Percentiles rank a stretch among this genome's conserved stretches.
Evolutionary conservation across 2,113 vertebrate species (phyloP).

Genomic region (Myotis brandtii): DNA sequence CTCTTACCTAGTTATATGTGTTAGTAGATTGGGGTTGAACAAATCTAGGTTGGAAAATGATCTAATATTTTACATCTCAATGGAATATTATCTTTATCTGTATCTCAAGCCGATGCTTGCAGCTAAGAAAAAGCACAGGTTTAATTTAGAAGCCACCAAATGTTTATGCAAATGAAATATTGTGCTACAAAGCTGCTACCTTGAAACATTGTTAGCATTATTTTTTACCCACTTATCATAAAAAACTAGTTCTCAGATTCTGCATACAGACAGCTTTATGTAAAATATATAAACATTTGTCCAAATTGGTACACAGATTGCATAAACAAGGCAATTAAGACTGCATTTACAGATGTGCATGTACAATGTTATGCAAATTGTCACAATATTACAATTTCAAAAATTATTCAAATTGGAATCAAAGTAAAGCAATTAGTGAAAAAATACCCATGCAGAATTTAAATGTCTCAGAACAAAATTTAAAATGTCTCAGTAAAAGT

Average conservation of each 20-base stretch:
- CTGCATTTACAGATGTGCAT: conserved; percentile 88
- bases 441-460: conserved; percentile 85
- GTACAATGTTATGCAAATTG: conserved; percentile 87
- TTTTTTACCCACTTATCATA: conserved; percentile 64
- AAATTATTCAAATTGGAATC: conserved; percentile 81
- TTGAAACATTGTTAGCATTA: conserved; percentile 43
- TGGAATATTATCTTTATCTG: background rate
- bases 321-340: conserved; percentile 88
- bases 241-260: conserved; percentile 82
- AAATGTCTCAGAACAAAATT: conserved; percentile 84
- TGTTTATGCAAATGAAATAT: conserved; percentile 54
- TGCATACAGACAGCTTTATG: conserved; percentile 88
- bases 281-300: conserved; percentile 90
- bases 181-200: conserved; percentile 52
- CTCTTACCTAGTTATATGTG: background rate
- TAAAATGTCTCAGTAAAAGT: conserved; percentile 86
- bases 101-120: background rate
- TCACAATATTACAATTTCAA: conserved; percentile 87
- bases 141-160: conserved; percentile 45
- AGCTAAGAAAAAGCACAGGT: conserved; percentile 50
- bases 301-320: conserved; percentile 86
- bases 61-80: conserved; percentile 33
- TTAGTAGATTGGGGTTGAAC: background rate
- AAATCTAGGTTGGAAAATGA: conserved; percentile 47
- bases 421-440: conserved; percentile 82